A percentile compares a stretch with the other conserved stretches of the same genome.
Evolutionary conservation across 1,140 invertebrate genomes (phyloP).

Genomic region (Eubasilissa regina): DNA sequence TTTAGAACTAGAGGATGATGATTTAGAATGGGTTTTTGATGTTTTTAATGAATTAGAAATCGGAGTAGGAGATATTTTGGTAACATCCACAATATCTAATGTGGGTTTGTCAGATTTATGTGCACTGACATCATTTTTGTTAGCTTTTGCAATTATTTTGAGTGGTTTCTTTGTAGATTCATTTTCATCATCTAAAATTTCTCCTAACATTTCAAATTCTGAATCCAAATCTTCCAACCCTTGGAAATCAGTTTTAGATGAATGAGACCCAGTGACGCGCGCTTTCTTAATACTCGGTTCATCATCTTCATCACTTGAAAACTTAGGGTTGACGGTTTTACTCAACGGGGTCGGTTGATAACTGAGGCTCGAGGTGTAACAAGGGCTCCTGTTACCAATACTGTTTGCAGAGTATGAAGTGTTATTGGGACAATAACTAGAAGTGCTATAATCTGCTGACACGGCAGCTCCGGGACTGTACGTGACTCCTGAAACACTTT

Average conservation of each 20-base stretch:
- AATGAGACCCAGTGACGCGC: slow-evolving; percentile 61
- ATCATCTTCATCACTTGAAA: slow-evolving; percentile 71
- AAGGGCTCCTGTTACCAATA: slow-evolving; percentile 20
- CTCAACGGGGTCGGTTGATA: slow-evolving; percentile 63
- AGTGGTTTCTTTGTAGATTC: slow-evolving; percentile 11
- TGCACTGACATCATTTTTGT: background rate
- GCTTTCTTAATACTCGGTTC: slow-evolving; percentile 67
- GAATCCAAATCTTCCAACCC: slow-evolving; percentile 68
- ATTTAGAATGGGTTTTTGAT: slow-evolving; percentile 16
- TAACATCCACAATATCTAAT: background rate
- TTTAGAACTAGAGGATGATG: slow-evolving; percentile 17
- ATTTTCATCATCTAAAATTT: slow-evolving; percentile 71
- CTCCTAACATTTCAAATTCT: slow-evolving; percentile 71
- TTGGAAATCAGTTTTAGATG: slow-evolving; percentile 64
- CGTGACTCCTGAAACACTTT: slow-evolving; percentile 30
- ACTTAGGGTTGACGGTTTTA: slow-evolving; percentile 62
- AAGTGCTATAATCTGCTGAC: slow-evolving; percentile 43
- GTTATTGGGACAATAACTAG: slow-evolving; percentile 46
- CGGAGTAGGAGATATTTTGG: background rate
- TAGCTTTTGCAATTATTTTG: background rate
- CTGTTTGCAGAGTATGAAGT: slow-evolving; percentile 28
- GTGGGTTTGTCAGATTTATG: background rate
- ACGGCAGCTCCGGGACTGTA: slow-evolving; percentile 44
- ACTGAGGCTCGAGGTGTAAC: slow-evolving; percentile 36
- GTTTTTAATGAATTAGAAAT: slow-evolving; percentile 8